Conservation (phyloP, 2,888 invertebrate genomes). For the Bombylius major region DNA sequence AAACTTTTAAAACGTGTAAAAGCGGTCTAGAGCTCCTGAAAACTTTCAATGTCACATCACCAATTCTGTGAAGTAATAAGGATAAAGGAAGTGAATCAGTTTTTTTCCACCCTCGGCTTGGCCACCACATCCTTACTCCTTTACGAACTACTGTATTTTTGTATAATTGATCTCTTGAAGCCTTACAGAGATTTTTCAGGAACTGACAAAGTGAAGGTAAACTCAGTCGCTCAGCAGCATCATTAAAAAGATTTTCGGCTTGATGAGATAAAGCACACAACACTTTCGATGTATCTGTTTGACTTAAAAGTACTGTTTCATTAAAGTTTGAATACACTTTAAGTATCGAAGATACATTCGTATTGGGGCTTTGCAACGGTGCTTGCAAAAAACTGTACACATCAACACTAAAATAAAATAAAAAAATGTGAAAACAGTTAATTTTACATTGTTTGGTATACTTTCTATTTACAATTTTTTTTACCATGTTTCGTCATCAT, state of each 20-base stretch:
- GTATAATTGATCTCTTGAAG: slow-evolving; percentile 63
- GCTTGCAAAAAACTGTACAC: slow-evolving; percentile 72
- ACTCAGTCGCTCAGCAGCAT: slow-evolving; percentile 76
- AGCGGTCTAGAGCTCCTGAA: slow-evolving; percentile 76
- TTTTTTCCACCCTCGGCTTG: slow-evolving; percentile 36
- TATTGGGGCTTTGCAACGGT: slow-evolving; percentile 49
- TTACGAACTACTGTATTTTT: slow-evolving; percentile 38
- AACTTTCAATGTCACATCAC: slow-evolving; percentile 78
- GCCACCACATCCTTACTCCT: slow-evolving; percentile 36
- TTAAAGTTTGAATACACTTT: slow-evolving; percentile 35
- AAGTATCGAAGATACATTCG: slow-evolving; percentile 36
- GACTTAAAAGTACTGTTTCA: slow-evolving; percentile 48
- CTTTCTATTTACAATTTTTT: slow-evolving; percentile 11
- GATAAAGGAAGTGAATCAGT: slow-evolving; percentile 40
- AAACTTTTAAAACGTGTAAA: slow-evolving; percentile 81
- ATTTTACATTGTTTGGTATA: background rate
- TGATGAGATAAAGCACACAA: slow-evolving; percentile 81
- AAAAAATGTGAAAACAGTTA: slow-evolving; percentile 18
- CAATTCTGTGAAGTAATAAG: slow-evolving; percentile 65
- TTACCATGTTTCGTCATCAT: slow-evolving; percentile 70
- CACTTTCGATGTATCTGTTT: slow-evolving; percentile 74
- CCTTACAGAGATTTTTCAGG: slow-evolving; percentile 65
- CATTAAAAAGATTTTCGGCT: slow-evolving; percentile 81
- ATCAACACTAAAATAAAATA: slow-evolving; percentile 50
- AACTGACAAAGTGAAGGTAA: slow-evolving; percentile 74